phyloP scores from a whole-genome alignment of 2,113 vertebrate genomes.

The Phrynosoma blainvillii region DNA sequence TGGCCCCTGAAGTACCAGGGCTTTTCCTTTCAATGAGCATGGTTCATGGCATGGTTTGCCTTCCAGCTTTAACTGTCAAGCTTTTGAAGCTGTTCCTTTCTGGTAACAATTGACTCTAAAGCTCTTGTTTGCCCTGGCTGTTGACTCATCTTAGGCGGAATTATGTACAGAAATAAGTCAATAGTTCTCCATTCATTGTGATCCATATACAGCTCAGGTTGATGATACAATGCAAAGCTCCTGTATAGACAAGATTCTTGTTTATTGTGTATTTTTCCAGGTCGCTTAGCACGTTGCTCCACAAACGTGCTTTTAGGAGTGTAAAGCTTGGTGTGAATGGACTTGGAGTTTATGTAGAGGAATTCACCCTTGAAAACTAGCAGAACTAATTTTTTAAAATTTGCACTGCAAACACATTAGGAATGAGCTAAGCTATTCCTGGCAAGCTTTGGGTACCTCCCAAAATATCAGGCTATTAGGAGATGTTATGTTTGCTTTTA shows the following conservation, averaged over 20 bases:
- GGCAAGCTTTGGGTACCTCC: constrained; percentile 39
- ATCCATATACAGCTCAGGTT: constrained; percentile 58
- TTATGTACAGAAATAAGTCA: constrained; percentile 79
- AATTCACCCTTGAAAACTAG: constrained; percentile 73
- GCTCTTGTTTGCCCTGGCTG: constrained; percentile 72
- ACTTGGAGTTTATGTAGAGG: constrained; percentile 50
- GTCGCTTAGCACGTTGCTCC: constrained; percentile 60
- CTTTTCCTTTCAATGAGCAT: constrained; percentile 59
- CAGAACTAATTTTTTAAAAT: constrained; percentile 58
- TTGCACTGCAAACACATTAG: constrained; percentile 71
- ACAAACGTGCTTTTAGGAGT: constrained; percentile 53
- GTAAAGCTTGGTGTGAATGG: constrained; percentile 50
- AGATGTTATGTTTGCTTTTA: constrained; percentile 35
- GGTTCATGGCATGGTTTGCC: constrained; percentile 56
- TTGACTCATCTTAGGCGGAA: constrained; percentile 81
- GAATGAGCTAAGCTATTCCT: constrained; percentile 52
- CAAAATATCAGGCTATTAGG: constrained; percentile 45
- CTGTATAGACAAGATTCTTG: constrained; percentile 59
- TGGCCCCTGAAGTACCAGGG: background rate
- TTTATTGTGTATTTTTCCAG: constrained; percentile 74
- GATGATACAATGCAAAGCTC: constrained; percentile 57
- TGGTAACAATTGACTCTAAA: constrained; percentile 71
- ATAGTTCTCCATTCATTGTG: constrained; percentile 66
- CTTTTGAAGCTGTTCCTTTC: constrained; percentile 68
- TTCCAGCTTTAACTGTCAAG: constrained; percentile 62